Percentiles rank a stretch among this genome's conserved stretches.
phyloP scores from a whole-genome alignment of 2,888 invertebrate genomes.

The Julus scanicus region DNA sequence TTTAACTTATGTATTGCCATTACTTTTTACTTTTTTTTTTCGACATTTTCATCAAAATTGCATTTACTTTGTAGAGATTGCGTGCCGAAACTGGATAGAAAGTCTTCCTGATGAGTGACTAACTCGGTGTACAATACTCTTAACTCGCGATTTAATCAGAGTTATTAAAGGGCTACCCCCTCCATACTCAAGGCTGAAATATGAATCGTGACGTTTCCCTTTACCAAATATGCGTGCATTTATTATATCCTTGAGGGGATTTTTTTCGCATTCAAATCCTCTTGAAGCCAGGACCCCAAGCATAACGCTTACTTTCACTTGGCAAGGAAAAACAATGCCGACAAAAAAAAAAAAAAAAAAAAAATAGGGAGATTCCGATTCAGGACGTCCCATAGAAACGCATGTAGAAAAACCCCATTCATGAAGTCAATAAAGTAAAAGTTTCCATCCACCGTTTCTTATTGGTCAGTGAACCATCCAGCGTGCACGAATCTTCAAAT shows the following conservation, averaged over 20 bases:
- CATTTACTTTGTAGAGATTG: background rate
- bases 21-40: background rate
- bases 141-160: constrained; percentile 40
- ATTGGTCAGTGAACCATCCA: constrained; percentile 45
- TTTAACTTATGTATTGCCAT: too few relatives aligned
- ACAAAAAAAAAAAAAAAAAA: background rate
- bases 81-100: constrained; percentile 10
- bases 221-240: constrained; percentile 44
- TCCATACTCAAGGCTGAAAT: constrained; percentile 37
- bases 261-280: constrained; percentile 32
- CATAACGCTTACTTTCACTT: constrained; percentile 43
- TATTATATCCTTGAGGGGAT: background rate
- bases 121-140: constrained; percentile 32
- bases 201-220: constrained; percentile 36
- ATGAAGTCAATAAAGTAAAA: constrained; percentile 40
- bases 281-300: constrained; percentile 40
- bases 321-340: background rate
- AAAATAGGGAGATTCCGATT: background rate
- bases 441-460: constrained; percentile 41
- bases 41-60: background rate
- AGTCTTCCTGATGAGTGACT: constrained; percentile 41
- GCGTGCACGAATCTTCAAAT: constrained; percentile 29
- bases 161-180: constrained; percentile 36
- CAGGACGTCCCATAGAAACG: constrained; percentile 36
- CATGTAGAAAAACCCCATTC: constrained; percentile 10